Percentiles rank a stretch among this genome's conserved stretches.
Conservation (phyloP, 2,113 vertebrate genomes). For the Danionella cerebrum region DNA sequence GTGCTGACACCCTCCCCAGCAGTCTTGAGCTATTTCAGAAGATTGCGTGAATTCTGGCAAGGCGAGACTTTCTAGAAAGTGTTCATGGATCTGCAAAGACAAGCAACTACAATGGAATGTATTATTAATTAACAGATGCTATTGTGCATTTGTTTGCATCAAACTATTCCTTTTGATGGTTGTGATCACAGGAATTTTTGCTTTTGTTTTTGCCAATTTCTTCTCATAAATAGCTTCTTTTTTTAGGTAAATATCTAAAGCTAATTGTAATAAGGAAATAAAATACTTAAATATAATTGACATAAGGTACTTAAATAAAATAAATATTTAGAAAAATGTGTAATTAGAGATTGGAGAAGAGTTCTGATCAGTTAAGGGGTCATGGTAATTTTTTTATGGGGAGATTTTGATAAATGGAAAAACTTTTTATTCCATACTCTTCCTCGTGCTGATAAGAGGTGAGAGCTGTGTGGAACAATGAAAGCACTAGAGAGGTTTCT, state of each 20-base stretch:
- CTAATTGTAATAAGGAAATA: not conserved
- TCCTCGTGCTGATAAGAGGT: conserved; percentile 22
- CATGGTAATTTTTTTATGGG: conserved; percentile 8
- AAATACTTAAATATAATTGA: too few species aligned
- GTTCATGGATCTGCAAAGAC: not conserved
- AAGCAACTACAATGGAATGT: too few species aligned
- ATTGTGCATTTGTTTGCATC: not conserved
- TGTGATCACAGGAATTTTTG: too few species aligned
- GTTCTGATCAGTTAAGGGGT: not conserved
- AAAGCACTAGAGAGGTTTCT: conserved; percentile 29
- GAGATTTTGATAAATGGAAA: conserved; percentile 17
- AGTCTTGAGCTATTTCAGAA: not conserved
- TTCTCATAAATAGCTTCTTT: too few species aligned
- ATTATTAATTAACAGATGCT: too few species aligned
- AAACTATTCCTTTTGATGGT: not conserved
- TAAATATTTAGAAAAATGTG: not conserved
- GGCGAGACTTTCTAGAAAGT: not conserved
- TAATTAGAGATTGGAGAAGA: not conserved
- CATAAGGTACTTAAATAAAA: too few species aligned
- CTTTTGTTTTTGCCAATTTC: too few species aligned
- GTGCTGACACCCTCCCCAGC: not conserved
- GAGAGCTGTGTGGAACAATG: conserved; percentile 17
- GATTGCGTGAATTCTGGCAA: not conserved
- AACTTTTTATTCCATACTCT: conserved; percentile 5
- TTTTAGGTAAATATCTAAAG: too few species aligned